These are phyloP conservation scores for Nycticryphes semicollaris DNA, from an alignment of 2,113 vertebrate species.

Conservation along the genomic window DNA sequence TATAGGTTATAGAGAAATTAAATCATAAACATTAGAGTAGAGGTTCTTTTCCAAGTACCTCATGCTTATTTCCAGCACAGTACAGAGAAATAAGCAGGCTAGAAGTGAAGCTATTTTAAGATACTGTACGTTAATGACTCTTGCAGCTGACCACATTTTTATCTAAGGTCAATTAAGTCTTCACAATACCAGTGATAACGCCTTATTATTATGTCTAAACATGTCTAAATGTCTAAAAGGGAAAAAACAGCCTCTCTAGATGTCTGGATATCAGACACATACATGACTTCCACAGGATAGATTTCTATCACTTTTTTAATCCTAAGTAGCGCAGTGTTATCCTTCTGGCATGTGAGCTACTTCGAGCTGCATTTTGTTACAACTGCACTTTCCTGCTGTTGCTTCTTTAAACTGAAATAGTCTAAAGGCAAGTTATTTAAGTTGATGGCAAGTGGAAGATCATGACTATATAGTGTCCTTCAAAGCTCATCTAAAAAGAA, in stretches of 20 bases:
- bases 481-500: neutral
- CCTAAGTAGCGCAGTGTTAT: neutral
- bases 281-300: rapidly evolving
- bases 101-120: slow-evolving; percentile 13
- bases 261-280: neutral
- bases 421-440: neutral
- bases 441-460: neutral
- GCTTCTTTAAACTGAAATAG: neutral
- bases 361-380: neutral
- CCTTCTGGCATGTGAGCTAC: neutral
- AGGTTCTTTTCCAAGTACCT: neutral
- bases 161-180: slow-evolving; percentile 1
- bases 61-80: neutral
- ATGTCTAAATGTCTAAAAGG: neutral
- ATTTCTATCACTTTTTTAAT: neutral
- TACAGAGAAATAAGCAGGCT: neutral
- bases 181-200: neutral
- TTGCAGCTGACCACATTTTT: neutral
- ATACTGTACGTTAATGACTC: neutral
- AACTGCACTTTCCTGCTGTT: neutral
- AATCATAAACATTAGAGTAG: neutral
- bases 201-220: neutral
- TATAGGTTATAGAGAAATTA: neutral
- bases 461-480: neutral
- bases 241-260: neutral